Base-by-base conservation (phyloP, 2,888 invertebrate genomes). In the Pseudococcus longispinus region DNA sequence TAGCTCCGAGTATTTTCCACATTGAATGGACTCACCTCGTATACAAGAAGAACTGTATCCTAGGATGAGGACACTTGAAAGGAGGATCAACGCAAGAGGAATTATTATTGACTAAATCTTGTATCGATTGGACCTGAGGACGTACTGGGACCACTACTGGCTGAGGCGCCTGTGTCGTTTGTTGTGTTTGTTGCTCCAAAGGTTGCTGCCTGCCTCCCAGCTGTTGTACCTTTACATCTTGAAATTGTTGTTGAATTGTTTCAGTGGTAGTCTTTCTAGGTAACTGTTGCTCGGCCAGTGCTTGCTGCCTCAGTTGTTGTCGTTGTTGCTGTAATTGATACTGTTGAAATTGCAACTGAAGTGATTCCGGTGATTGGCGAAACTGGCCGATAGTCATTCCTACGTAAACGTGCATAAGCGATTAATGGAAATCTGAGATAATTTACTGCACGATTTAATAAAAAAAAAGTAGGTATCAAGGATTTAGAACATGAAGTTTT, bases 51-150 rank as follows among this genome's bases (percentile, higher is more conserved):
- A 95, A 96, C 89, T 95, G 93, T 90, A 96, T 96, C 90, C 94
- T 94, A 0, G 94, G 95, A 91, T 96, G 96, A 15, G 96, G 96
- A 91, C 96, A 96, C 86, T 92, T 92, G 90, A 93, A 96, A 0
- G 96, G 96, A 77, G 94, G 95, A 87, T 94, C 94, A 87, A 96
- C 94, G 90, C 96, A 96, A 9, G 96, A 96, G 6, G 96, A 96
- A 4, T 94, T 93, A 5, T 95, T 96, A 90, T 96, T 95, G 90
- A 94, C 95, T 8, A 96, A 92, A 89, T 95, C 95, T 88, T 92
- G 92, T 51, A 94, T 91, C 5, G 88, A 88, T 42, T 60, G 60
- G 3, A 87, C 77, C 37, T 26, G 44, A 51, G 88, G 88, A 2
- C 84, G 83, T 1, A 15, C 26, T n/a, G 85, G 88, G 29, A 29